Percentiles rank a stretch among this genome's conserved stretches.
Evolutionary conservation across 2,113 vertebrate genomes (phyloP).

Genomic region (Himantopus leucocephalus): DNA sequence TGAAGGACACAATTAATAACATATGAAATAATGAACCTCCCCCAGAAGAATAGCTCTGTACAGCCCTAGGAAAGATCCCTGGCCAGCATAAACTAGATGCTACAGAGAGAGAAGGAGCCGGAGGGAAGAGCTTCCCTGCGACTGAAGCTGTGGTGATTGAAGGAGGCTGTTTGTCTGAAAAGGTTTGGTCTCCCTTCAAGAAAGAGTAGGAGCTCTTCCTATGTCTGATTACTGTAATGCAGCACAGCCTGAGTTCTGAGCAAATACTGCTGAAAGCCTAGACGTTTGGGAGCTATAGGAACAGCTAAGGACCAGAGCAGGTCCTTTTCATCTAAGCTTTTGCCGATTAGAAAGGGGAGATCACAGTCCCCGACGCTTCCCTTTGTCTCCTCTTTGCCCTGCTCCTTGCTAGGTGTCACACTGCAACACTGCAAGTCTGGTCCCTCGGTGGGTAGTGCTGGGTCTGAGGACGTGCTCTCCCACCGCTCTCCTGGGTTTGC

Average conservation of each 20-base stretch:
- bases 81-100: neutral
- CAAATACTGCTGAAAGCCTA: neutral
- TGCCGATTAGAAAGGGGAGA: neutral
- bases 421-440: accelerated
- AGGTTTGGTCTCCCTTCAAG: neutral
- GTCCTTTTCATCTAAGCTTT: neutral
- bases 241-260: neutral
- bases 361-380: accelerated
- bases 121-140: neutral
- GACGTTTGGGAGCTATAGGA: neutral
- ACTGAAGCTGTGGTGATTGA: neutral
- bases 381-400: neutral
- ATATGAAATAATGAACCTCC: neutral
- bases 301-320: neutral
- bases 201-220: neutral
- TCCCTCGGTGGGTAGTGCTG: neutral
- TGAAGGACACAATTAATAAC: neutral
- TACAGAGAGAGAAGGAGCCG: neutral
- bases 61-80: neutral
- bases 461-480: neutral
- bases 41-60: neutral
- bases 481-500: neutral
- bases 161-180: neutral
- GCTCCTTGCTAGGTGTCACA: neutral
- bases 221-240: neutral